These are phyloP conservation scores for Sarcophaga caerulescens DNA, from an alignment of 2,888 invertebrate species.

Conservation along the genomic window DNA sequence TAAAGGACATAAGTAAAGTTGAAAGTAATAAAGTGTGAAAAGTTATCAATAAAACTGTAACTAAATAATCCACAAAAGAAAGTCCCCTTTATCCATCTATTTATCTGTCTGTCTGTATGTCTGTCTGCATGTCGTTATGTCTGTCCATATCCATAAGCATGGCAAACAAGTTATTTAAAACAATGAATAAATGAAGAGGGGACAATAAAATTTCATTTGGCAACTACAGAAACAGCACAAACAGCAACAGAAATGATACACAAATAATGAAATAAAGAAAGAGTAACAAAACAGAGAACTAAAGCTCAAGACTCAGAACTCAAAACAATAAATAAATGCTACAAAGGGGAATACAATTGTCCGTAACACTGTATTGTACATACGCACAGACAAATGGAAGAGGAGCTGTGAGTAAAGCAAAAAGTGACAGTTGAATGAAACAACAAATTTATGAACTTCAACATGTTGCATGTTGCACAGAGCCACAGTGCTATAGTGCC, in stretches of 20 bases:
- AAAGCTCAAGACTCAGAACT: too few species aligned
- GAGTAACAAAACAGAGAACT: neutral
- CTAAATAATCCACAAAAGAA: neutral
- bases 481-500: too few species aligned
- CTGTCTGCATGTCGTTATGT: too few species aligned
- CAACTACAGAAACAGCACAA: slow-evolving; percentile 16
- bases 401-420: too few species aligned
- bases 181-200: slow-evolving; percentile 22
- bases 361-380: too few species aligned
- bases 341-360: too few species aligned
- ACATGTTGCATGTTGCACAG: too few species aligned
- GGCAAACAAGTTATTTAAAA: slow-evolving; percentile 22
- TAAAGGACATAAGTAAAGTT: neutral
- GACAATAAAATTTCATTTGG: slow-evolving; percentile 46
- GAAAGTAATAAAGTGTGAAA: neutral
- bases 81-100: neutral
- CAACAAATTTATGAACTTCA: too few species aligned
- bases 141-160: neutral
- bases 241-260: slow-evolving; percentile 36
- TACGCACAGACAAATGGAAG: too few species aligned
- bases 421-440: too few species aligned
- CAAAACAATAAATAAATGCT: too few species aligned
- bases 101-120: neutral
- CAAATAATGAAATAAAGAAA: slow-evolving; percentile 42
- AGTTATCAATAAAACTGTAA: neutral